phyloP scores from a whole-genome alignment of 2,797 vertebrate species.

The Amphiprion clarkii region DNA sequence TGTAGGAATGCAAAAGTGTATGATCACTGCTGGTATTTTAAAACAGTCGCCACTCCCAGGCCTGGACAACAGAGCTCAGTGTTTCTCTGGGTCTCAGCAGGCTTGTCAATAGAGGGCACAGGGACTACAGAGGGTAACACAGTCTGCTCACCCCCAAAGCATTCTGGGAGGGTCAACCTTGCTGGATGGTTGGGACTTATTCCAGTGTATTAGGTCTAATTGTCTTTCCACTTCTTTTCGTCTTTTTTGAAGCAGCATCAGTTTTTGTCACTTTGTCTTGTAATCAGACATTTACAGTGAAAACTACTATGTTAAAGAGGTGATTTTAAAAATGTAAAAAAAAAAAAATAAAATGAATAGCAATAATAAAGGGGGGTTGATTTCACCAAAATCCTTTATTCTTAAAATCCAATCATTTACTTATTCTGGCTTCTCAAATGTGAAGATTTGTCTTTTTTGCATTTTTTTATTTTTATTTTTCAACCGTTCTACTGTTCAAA shows the following conservation, averaged over 20 bases:
- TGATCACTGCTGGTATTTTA: conserved; percentile 20
- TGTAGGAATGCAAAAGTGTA: conserved; percentile 34
- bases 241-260: background rate
- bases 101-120: conserved; percentile 63
- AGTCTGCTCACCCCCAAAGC: conserved; percentile 41
- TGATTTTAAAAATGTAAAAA: background rate
- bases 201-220: background rate
- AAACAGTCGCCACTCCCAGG: conserved; percentile 28
- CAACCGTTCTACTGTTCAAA: too few relatives aligned
- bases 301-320: background rate
- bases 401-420: too few relatives aligned
- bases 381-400: background rate
- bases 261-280: too few relatives aligned
- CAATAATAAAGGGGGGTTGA: background rate
- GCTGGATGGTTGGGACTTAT: conserved; percentile 20
- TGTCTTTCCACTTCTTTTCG: conserved; percentile 1
- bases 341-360: background rate
- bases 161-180: conserved; percentile 35
- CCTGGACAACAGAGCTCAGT: conserved; percentile 55
- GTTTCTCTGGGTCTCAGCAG: conserved; percentile 51
- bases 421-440: background rate
- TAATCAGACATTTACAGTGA: background rate
- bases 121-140: conserved; percentile 56
- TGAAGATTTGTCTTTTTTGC: too few relatives aligned
- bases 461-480: too few relatives aligned